Conservation (phyloP, 2,888 invertebrate genomes). For the Cantharis flavilabris region DNA sequence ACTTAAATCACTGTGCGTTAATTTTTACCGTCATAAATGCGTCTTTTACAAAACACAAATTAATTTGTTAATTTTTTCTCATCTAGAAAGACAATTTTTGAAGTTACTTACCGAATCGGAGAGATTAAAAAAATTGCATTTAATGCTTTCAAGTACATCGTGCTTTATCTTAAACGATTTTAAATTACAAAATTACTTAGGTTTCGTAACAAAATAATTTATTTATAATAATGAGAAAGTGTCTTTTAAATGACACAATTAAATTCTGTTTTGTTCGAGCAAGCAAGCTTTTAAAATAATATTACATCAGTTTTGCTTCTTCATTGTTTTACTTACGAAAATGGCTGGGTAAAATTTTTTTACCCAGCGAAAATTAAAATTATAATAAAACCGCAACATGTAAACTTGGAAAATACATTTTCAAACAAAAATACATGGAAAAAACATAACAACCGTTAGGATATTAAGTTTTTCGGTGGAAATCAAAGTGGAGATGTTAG, state of each 20-base stretch:
- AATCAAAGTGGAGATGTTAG: too few species aligned
- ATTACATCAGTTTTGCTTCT: not conserved
- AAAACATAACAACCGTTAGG: too few species aligned
- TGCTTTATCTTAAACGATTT: constrained; percentile 9
- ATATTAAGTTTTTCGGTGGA: too few species aligned
- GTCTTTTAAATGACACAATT: constrained; percentile 9
- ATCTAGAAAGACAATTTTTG: not conserved
- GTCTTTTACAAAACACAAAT: not conserved
- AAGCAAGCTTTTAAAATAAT: not conserved
- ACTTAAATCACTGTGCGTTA: not conserved
- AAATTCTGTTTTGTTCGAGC: not conserved
- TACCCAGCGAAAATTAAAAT: too few species aligned
- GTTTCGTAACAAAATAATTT: constrained; percentile 11
- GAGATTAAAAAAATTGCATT: not conserved
- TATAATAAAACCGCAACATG: too few species aligned
- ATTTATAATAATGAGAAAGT: constrained; percentile 14
- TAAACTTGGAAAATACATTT: too few species aligned
- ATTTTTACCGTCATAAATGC: not conserved
- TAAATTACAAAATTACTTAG: constrained; percentile 5
- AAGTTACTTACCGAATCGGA: not conserved
- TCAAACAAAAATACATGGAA: too few species aligned
- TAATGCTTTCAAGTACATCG: not conserved
- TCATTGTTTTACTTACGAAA: not conserved
- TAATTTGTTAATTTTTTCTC: not conserved
- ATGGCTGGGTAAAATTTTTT: not conserved